phyloP scores from a whole-genome alignment of 2,888 invertebrate genomes.

The Gnatocerus cornutus region DNA sequence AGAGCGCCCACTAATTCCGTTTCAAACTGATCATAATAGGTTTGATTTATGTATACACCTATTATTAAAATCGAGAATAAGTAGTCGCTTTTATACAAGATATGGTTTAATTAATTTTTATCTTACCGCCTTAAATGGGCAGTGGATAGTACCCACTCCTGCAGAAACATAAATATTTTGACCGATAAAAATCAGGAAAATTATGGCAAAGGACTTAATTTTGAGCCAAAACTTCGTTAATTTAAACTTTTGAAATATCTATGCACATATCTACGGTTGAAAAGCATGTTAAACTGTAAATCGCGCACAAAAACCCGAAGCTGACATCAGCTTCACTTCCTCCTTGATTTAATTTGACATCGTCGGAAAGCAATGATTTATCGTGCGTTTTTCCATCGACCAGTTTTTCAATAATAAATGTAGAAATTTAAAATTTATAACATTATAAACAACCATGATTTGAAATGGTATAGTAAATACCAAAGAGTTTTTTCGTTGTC shows the following conservation, averaged over 20 bases:
- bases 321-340: constrained; percentile 46
- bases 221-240: background rate
- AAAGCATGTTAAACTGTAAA: background rate
- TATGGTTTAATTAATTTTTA: constrained; percentile 5
- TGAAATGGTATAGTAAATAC: constrained; percentile 36
- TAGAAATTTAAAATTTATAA: constrained; percentile 46
- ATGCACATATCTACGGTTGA: background rate
- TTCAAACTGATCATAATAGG: constrained; percentile 22
- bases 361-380: constrained; percentile 51
- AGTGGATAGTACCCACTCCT: background rate
- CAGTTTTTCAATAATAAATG: constrained; percentile 51
- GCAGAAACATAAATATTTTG: background rate
- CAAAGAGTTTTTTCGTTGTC: constrained; percentile 34
- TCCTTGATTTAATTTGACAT: constrained; percentile 53
- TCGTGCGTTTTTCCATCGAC: constrained; percentile 44
- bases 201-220: no score
- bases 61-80: constrained; percentile 10
- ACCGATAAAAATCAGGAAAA: no score
- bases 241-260: background rate
- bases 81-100: background rate
- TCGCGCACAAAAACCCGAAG: constrained; percentile 15
- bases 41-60: constrained; percentile 12
- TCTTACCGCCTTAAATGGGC: background rate
- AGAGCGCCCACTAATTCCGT: constrained; percentile 25
- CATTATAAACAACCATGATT: constrained; percentile 31